Conservation (phyloP, 2,888 invertebrate species). For the Octonoba sinensis region DNA sequence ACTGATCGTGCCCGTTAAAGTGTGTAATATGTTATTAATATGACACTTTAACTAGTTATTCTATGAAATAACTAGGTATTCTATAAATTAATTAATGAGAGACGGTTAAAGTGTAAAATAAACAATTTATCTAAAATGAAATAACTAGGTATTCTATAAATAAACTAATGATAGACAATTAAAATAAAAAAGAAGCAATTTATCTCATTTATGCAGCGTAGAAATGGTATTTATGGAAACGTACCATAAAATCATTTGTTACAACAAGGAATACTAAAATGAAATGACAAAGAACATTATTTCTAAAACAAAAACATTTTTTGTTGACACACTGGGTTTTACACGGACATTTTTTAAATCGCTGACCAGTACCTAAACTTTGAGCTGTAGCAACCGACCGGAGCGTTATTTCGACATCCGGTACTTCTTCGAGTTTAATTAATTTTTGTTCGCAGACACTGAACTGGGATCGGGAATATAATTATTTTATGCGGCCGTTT, state of each 20-base stretch:
- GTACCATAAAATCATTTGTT: slow-evolving; percentile 40
- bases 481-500: slow-evolving; percentile 45
- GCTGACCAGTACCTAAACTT: slow-evolving; percentile 46
- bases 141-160: too few relatives aligned
- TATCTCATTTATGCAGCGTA: slow-evolving; percentile 43
- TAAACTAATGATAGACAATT: slow-evolving; percentile 44
- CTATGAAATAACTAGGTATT: slow-evolving; percentile 21
- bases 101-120: too few relatives aligned
- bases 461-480: slow-evolving; percentile 30
- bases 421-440: slow-evolving; percentile 51
- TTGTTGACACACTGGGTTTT: slow-evolving; percentile 49
- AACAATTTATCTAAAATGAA: too few relatives aligned
- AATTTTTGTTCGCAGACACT: slow-evolving; percentile 52
- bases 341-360: slow-evolving; percentile 52
- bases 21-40: slow-evolving; percentile 58
- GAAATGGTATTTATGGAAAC: slow-evolving; percentile 40
- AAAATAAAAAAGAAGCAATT: slow-evolving; percentile 46
- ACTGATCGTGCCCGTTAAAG: slow-evolving; percentile 60
- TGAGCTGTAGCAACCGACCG: slow-evolving; percentile 53
- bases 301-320: slow-evolving; percentile 40
- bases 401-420: slow-evolving; percentile 46
- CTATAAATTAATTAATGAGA: slow-evolving; percentile 4
- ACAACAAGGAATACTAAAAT: too few relatives aligned
- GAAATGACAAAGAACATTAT: too few relatives aligned
- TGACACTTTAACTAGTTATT: slow-evolving; percentile 53